Percentiles rank a stretch among this genome's conserved stretches.
Conservation (phyloP, 2,113 vertebrate genomes). For the Sporophila hypoxantha region DNA sequence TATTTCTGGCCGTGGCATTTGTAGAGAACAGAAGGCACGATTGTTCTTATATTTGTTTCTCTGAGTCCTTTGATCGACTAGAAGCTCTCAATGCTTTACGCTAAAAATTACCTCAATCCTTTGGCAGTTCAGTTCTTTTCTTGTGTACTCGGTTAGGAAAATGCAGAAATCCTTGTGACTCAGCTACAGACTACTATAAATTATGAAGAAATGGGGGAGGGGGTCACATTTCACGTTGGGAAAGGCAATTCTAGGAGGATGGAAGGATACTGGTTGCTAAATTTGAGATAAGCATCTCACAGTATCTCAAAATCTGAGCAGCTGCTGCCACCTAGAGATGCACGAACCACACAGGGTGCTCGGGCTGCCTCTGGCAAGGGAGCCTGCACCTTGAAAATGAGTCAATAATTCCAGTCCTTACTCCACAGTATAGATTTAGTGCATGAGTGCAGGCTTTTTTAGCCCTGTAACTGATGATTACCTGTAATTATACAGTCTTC, state of each 20-base stretch:
- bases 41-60: conserved; percentile 60
- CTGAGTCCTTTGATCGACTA: conserved; percentile 61
- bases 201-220: conserved; percentile 49
- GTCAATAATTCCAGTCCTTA: not conserved
- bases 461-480: not conserved
- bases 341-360: not conserved
- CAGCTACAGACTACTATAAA: conserved; percentile 56
- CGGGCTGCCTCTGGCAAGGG: not conserved
- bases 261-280: conserved; percentile 29
- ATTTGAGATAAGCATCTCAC: conserved; percentile 19
- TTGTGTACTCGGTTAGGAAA: conserved; percentile 35
- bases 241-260: conserved; percentile 37
- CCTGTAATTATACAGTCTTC: not conserved
- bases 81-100: conserved; percentile 56
- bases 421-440: not conserved
- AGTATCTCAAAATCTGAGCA: conserved; percentile 45
- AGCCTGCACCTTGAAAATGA: not conserved
- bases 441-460: not conserved
- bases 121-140: conserved; percentile 38
- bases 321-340: conserved; percentile 64
- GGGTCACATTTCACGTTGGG: conserved; percentile 41
- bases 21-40: conserved; percentile 59
- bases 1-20: conserved; percentile 64
- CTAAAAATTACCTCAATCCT: conserved; percentile 55
- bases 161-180: conserved; percentile 42